These are phyloP conservation scores for Xenopus borealis DNA, from an alignment of 2,113 vertebrate genomes.

Conservation along the genomic window DNA sequence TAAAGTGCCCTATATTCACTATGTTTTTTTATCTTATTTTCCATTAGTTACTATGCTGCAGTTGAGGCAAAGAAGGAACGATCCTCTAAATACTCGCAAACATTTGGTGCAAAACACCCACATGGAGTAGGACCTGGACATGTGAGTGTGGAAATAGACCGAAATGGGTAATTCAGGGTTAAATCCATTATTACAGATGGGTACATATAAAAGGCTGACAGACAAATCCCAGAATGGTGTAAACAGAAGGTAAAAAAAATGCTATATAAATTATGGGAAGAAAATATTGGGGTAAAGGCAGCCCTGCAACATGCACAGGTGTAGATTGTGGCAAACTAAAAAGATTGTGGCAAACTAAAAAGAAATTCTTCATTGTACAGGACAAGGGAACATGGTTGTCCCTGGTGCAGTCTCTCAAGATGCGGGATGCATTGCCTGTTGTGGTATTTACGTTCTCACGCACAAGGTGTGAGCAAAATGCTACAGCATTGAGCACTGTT, in stretches of 20 bases:
- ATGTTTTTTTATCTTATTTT: no score
- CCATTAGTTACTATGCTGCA: slow-evolving; percentile 76
- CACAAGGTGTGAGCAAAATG: slow-evolving; percentile 83
- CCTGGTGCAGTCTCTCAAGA: slow-evolving; percentile 78
- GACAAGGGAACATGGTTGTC: slow-evolving; percentile 82
- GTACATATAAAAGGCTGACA: not conserved
- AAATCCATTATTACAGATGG: not conserved
- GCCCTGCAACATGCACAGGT: no score
- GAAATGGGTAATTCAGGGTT: not conserved
- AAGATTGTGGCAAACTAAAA: not conserved
- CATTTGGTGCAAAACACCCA: slow-evolving; percentile 80
- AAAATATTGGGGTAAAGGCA: no score
- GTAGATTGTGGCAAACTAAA: not conserved
- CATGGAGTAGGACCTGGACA: slow-evolving; percentile 71
- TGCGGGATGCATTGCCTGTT: slow-evolving; percentile 80
- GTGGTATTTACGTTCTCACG: slow-evolving; percentile 91
- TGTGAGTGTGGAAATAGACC: slow-evolving; percentile 43
- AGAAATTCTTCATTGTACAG: slow-evolving; percentile 52
- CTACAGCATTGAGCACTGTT: slow-evolving; percentile 75
- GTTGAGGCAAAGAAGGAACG: slow-evolving; percentile 86
- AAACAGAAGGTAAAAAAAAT: no score
- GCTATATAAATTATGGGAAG: no score
- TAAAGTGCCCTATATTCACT: no score
- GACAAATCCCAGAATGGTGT: no score
- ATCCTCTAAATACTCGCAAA: slow-evolving; percentile 82